These are phyloP conservation scores for Pachypanchax playfairii DNA, from an alignment of 2,113 vertebrate genomes.

Conservation along the genomic window DNA sequence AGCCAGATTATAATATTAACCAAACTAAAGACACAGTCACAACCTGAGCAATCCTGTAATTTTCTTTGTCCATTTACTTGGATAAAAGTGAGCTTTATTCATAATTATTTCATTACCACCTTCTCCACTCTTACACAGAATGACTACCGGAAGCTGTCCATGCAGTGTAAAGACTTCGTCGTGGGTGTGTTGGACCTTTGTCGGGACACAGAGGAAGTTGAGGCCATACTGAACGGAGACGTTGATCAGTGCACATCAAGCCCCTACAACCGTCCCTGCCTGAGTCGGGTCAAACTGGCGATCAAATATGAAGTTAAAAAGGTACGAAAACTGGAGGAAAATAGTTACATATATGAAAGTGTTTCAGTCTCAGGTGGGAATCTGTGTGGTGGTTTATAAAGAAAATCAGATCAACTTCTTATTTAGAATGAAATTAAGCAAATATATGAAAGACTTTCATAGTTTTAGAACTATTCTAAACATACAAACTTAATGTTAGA, in stretches of 20 bases:
- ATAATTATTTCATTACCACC: background rate
- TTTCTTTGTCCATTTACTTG: background rate
- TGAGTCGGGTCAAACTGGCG: constrained; percentile 93
- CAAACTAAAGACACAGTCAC: background rate
- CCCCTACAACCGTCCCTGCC: constrained; percentile 89
- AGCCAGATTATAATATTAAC: background rate
- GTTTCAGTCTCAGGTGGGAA: no score
- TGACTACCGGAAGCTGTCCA: constrained; percentile 97
- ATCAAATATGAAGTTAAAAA: constrained; percentile 99
- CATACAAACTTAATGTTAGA: no score
- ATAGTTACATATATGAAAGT: no score
- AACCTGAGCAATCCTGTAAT: background rate
- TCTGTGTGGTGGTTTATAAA: no score
- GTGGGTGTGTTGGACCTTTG: constrained; percentile 97
- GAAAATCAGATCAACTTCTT: no score
- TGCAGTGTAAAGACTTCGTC: constrained; percentile 99
- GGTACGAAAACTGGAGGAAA: constrained; percentile 71
- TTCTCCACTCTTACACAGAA: constrained; percentile 79
- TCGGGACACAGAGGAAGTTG: constrained; percentile 96
- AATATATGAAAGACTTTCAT: no score
- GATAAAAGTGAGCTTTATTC: background rate
- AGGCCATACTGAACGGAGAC: constrained; percentile 95
- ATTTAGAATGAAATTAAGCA: no score
- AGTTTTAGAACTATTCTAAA: no score
- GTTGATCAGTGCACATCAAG: constrained; percentile 86